These are phyloP conservation scores for Ochotona princeps DNA, from an alignment of 2,113 vertebrate genomes.

Conservation along the genomic window DNA sequence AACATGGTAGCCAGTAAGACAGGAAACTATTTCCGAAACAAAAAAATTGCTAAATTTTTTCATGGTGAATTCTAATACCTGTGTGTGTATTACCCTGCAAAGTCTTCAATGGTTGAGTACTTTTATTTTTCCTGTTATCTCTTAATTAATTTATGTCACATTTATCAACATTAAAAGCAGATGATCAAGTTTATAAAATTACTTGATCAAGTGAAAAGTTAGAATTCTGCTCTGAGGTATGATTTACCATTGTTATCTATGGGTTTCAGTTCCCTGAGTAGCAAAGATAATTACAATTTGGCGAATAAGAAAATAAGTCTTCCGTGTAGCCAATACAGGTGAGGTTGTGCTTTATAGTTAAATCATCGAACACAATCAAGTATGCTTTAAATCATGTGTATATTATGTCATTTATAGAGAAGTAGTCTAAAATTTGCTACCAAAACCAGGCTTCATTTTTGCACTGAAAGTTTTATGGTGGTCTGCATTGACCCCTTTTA, in stretches of 20 bases:
- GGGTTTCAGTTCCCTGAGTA: conserved; percentile 22
- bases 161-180: conserved; percentile 49
- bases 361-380: conserved; percentile 32
- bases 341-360: conserved; percentile 18
- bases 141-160: conserved; percentile 42
- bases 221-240: conserved; percentile 39
- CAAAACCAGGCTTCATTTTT: conserved; percentile 14
- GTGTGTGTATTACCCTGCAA: neutral
- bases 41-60: conserved; percentile 43
- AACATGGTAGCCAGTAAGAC: neutral
- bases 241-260: conserved; percentile 18
- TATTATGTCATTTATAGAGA: conserved; percentile 44
- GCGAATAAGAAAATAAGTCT: neutral
- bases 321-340: conserved; percentile 35
- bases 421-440: conserved; percentile 20
- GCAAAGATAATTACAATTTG: conserved; percentile 55
- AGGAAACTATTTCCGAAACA: neutral
- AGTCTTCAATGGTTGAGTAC: neutral
- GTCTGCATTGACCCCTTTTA: neutral
- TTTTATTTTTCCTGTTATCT: conserved; percentile 27
- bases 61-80: conserved; percentile 35
- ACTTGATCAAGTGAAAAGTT: neutral
- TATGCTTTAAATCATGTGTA: conserved; percentile 46
- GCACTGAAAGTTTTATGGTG: conserved; percentile 9
- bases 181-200: conserved; percentile 26